These are phyloP conservation scores for Epiblema foenella DNA, from an alignment of 2,888 invertebrate species.

Conservation along the genomic window DNA sequence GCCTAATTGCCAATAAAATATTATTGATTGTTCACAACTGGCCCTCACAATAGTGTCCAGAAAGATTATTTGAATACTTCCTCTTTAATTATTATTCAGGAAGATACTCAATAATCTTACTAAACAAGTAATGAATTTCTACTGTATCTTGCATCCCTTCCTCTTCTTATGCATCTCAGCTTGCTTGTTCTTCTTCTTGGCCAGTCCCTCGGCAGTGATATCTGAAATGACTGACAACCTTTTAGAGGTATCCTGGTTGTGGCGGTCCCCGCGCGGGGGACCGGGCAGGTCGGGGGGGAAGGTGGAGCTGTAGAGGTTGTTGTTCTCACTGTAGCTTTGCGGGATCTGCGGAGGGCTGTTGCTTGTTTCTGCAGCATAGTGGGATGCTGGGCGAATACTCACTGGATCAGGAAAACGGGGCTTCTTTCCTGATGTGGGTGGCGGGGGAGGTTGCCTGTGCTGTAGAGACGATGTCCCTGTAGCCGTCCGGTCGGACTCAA, in stretches of 20 bases:
- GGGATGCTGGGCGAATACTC: constrained; percentile 78
- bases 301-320: constrained; percentile 72
- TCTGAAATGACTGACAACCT: constrained; percentile 79
- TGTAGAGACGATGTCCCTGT: constrained; percentile 58
- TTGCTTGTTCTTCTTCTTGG: constrained; percentile 76
- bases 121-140: constrained; percentile 43
- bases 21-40: background rate
- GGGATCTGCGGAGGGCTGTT: constrained; percentile 57
- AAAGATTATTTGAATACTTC: background rate
- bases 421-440: constrained; percentile 71
- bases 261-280: constrained; percentile 54
- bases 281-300: constrained; percentile 64
- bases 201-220: constrained; percentile 76
- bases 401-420: constrained; percentile 81
- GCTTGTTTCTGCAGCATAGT: constrained; percentile 69
- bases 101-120: background rate
- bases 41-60: background rate
- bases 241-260: constrained; percentile 66
- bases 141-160: constrained; percentile 80
- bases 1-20: background rate
- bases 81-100: background rate
- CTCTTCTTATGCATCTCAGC: constrained; percentile 73
- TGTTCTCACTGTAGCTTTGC: constrained; percentile 79
- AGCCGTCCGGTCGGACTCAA: constrained; percentile 59
- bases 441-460: constrained; percentile 76